A percentile compares a stretch with the other conserved stretches of the same genome.
phyloP scores from a whole-genome alignment of 2,888 invertebrate genomes.

The Timandra comae region DNA sequence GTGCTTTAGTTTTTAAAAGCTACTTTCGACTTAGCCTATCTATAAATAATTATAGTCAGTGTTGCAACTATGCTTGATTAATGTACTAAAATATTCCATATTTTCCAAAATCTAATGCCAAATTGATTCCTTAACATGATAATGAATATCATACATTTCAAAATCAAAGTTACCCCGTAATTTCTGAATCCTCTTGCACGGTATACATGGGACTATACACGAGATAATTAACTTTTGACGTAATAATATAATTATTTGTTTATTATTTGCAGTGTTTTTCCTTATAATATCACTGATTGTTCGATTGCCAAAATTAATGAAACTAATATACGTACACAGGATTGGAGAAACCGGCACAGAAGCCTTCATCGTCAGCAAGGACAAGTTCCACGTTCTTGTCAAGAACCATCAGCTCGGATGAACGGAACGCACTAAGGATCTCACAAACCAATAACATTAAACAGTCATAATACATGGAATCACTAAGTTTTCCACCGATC shows the following conservation, averaged over 20 bases:
- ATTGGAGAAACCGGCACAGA: conserved; percentile 57
- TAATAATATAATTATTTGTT: no score
- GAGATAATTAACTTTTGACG: no score
- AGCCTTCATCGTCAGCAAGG: conserved; percentile 57
- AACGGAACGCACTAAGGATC: conserved; percentile 46
- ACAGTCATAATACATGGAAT: conserved; percentile 28
- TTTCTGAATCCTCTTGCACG: no score
- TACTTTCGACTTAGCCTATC: conserved; percentile 42
- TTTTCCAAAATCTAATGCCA: no score
- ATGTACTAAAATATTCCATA: conserved; percentile 2
- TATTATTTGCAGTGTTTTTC: no score
- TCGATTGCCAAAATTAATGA: no score
- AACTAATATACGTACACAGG: conserved; percentile 55
- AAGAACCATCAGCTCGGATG: conserved; percentile 61
- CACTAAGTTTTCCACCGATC: neutral
- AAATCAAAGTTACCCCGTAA: no score
- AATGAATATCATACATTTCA: no score
- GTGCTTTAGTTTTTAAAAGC: conserved; percentile 34
- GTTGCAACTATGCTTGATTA: conserved; percentile 19
- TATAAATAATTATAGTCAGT: no score
- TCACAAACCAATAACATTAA: conserved; percentile 48
- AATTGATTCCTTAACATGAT: no score
- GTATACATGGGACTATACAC: no score
- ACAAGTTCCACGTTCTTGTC: conserved; percentile 67
- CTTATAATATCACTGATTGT: no score